phyloP scores from a whole-genome alignment of 2,113 vertebrate species.

The Catharus fuscescens region DNA sequence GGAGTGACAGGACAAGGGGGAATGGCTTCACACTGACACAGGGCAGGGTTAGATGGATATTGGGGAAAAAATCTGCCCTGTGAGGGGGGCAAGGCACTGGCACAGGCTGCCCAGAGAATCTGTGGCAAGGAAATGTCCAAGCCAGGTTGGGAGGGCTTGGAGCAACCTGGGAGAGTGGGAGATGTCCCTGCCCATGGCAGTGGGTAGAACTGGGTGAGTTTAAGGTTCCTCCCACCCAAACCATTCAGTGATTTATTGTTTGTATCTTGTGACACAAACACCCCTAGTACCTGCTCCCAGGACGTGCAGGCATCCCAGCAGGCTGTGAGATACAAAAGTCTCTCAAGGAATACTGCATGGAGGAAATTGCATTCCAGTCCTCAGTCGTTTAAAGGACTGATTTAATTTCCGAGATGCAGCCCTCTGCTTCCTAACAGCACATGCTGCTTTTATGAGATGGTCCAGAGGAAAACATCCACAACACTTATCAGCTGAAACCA shows the following conservation, averaged over 20 bases:
- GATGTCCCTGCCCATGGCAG: background rate
- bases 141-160: accelerated
- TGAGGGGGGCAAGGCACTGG: background rate
- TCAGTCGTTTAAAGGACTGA: background rate
- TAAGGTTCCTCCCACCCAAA: background rate
- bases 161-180: background rate
- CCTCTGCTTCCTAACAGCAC: background rate
- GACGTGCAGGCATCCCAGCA: background rate
- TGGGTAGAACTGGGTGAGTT: background rate
- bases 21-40: background rate
- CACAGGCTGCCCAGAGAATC: background rate
- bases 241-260: background rate
- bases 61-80: background rate
- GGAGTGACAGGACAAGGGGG: background rate
- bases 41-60: background rate
- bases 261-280: background rate
- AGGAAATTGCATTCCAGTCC: background rate
- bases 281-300: background rate
- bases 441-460: background rate
- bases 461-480: background rate
- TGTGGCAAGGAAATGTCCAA: background rate
- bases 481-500: constrained; percentile 28
- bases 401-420: background rate
- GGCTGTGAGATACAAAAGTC: background rate
- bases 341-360: background rate